Conservation (phyloP, 2,888 invertebrate species). For the Psococerastis gibbosa region DNA sequence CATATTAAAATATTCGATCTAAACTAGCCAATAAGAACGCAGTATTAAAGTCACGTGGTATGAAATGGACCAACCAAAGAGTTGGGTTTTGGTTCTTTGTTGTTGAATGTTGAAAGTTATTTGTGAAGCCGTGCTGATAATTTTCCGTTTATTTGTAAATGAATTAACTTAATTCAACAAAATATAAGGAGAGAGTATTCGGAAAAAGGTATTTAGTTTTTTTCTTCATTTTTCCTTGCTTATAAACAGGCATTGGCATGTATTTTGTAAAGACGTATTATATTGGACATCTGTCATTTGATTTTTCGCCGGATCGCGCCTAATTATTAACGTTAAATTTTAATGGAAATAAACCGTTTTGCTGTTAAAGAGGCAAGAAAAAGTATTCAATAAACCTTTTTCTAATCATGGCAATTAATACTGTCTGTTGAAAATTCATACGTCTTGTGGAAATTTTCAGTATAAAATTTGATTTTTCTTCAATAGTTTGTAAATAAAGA, state of each 20-base stretch:
- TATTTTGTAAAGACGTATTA: no score
- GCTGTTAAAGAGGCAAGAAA: no score
- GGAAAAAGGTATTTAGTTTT: no score
- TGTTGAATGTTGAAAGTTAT: neutral
- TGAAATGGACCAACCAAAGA: neutral
- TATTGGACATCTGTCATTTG: slow-evolving; percentile 8
- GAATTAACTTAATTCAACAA: neutral
- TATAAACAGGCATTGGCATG: no score
- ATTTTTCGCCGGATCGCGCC: slow-evolving; percentile 8
- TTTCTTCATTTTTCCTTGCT: no score
- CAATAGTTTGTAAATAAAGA: neutral
- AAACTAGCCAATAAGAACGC: neutral
- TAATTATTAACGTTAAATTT: neutral
- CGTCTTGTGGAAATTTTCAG: no score
- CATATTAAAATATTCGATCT: no score
- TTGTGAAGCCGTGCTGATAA: neutral
- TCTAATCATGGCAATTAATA: no score
- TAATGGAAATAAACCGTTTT: neutral
- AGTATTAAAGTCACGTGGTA: neutral
- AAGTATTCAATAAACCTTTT: no score
- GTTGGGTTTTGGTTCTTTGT: neutral
- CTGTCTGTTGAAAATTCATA: no score
- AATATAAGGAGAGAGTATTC: no score
- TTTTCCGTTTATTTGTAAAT: neutral
- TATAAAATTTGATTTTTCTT: no score